A percentile compares a stretch with the other conserved stretches of the same genome.
phyloP scores from a whole-genome alignment of 2,888 invertebrate genomes.

The Caenorhabditis sp. region DNA sequence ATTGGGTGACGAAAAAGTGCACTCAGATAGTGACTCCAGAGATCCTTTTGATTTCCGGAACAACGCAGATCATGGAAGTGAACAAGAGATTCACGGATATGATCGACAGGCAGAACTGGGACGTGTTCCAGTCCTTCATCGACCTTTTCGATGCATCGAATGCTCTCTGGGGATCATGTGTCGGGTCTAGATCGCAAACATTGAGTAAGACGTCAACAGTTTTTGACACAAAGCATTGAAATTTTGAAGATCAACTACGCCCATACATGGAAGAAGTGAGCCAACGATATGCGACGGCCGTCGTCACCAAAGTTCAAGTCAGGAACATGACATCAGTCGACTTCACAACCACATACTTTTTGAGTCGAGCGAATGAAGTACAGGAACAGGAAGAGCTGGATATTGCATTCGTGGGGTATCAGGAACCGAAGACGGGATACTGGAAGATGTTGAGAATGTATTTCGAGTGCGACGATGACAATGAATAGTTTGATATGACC shows the following conservation, averaged over 20 bases:
- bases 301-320: constrained; percentile 1
- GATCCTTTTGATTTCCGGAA: not conserved
- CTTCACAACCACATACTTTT: constrained; percentile 15
- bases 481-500: not conserved
- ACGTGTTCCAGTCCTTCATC: constrained; percentile 12
- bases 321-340: constrained; percentile 19
- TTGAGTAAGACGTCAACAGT: not conserved
- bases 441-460: constrained; percentile 20
- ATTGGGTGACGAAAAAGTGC: constrained; percentile 31
- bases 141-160: constrained; percentile 23
- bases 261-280: constrained; percentile 10
- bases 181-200: not conserved
- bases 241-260: too few relatives aligned
- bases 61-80: constrained; percentile 4
- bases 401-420: constrained; percentile 23
- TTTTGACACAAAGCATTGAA: not conserved
- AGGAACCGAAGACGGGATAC: not conserved
- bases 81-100: constrained; percentile 32
- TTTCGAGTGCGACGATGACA: constrained; percentile 25
- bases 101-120: constrained; percentile 38
- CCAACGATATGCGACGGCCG: constrained; percentile 8
- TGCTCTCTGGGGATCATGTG: constrained; percentile 11
- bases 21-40: constrained; percentile 10
- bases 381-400: constrained; percentile 36
- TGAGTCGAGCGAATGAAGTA: constrained; percentile 22